Evolutionary conservation across 2,888 invertebrate species (phyloP).

Genomic region (Ichneumoninae sp.): DNA sequence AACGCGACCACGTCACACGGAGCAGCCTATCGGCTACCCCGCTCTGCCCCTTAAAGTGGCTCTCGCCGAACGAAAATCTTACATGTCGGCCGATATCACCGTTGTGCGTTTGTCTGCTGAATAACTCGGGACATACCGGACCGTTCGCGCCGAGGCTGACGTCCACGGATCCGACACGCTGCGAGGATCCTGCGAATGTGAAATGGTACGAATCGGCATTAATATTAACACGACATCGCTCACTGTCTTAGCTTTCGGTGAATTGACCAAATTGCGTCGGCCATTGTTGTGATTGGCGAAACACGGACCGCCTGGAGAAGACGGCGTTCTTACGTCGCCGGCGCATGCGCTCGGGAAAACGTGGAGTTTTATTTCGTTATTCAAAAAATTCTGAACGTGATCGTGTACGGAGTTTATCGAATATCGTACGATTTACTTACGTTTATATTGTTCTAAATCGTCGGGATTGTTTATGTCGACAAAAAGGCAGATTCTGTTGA

Average conservation of each 20-base stretch:
- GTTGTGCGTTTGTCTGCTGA: conserved; percentile 76
- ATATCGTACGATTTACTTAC: neutral
- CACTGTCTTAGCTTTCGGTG: conserved; percentile 73
- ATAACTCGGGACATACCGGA: conserved; percentile 70
- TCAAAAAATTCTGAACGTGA: conserved; percentile 70
- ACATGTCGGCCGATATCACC: conserved; percentile 79
- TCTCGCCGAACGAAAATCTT: conserved; percentile 80
- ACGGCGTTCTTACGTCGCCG: conserved; percentile 76
- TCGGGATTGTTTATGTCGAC: neutral
- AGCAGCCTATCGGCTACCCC: conserved; percentile 82
- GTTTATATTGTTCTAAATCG: neutral
- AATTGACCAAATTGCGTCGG: conserved; percentile 79
- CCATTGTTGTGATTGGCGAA: conserved; percentile 82
- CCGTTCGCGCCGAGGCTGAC: conserved; percentile 45
- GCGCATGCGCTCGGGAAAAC: conserved; percentile 76
- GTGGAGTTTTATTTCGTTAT: conserved; percentile 73
- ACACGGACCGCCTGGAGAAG: conserved; percentile 69
- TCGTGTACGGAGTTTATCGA: neutral
- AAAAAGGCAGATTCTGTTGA: neutral
- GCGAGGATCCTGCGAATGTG: conserved; percentile 65
- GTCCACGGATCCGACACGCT: conserved; percentile 18
- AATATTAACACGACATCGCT: conserved; percentile 41
- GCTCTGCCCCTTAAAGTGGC: conserved; percentile 82
- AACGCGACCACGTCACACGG: conserved; percentile 83
- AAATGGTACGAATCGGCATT: conserved; percentile 54